phyloP scores from a whole-genome alignment of 2,888 invertebrate species.

The Lasioglossum malachurum region DNA sequence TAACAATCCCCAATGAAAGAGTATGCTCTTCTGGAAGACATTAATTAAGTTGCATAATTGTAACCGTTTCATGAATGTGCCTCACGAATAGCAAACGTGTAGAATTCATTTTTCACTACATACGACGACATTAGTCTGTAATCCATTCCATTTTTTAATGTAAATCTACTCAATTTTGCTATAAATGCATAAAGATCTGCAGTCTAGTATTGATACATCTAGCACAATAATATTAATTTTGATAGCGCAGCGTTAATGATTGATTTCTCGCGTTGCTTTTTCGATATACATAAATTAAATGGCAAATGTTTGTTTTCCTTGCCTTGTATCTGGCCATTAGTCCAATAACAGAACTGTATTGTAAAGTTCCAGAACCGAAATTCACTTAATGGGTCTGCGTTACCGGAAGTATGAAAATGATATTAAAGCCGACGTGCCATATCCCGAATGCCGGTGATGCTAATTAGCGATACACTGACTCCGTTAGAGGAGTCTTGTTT shows the following conservation, averaged over 20 bases:
- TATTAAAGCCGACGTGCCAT: slow-evolving; percentile 54
- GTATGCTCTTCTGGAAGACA: neutral
- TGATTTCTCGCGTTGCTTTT: too few relatives aligned
- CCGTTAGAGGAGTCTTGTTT: slow-evolving; percentile 48
- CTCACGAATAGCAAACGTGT: neutral
- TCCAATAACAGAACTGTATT: neutral
- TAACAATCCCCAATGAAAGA: neutral
- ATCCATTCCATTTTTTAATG: neutral
- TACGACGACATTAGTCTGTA: neutral
- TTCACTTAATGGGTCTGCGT: slow-evolving; percentile 12
- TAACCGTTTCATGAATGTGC: neutral
- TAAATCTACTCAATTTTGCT: neutral
- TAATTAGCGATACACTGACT: slow-evolving; percentile 65
- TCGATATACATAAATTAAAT: neutral
- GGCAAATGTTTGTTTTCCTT: neutral
- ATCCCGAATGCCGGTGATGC: slow-evolving; percentile 53
- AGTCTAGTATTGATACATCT: too few relatives aligned
- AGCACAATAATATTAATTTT: too few relatives aligned
- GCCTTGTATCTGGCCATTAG: neutral
- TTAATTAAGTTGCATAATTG: neutral
- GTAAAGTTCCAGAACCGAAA: slow-evolving; percentile 9
- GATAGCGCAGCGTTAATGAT: neutral
- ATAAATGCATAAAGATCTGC: too few relatives aligned
- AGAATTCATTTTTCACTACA: neutral
- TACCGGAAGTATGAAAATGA: slow-evolving; percentile 41